Evolutionary conservation across 2,888 invertebrate genomes (phyloP), one percentile per base, ranked within the genome.

Genomic region (Lymantria dispar): DNA sequence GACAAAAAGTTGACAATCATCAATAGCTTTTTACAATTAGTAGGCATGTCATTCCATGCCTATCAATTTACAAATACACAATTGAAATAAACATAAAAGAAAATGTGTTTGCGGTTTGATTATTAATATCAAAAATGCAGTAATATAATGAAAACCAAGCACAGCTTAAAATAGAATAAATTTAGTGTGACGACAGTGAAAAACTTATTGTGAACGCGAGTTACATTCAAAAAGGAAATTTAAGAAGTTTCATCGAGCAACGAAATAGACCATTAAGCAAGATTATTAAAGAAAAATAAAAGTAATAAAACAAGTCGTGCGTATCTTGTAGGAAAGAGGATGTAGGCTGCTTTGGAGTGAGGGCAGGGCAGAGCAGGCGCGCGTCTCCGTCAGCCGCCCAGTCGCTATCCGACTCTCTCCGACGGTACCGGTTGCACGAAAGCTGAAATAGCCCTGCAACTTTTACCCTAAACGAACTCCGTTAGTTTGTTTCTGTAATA

Each of bases 271-370:
- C 81, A 85, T 85, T 83, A 83, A 80, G 83, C 79, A 83, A 80
- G 81, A 85, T 85, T 85, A 87, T 87, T 87, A 84, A 87, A 86
- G 83, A 86, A 87, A 87, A 84, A 87, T 85, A 86, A 85, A 85
- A 85, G 83, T 80, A 85, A 85, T 87, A 83, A 86, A 87, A 85
- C 75, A 82, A 86, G 82, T 80, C 81, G 83, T 85, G 78, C 80
- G 80, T 80, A 81, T 76, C 78, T 72, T 78, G 78, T 76, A 75
- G 71, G 73, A 75, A 72, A 77, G 76, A 76, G 75, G 71, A 74
- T 74, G 68, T 68, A 69, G 68, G 68, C 64, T 52, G 64, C 48
- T 42, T 9, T 58, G 52, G 60, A 72, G 78, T 78, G 78, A 69
- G 75, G 79, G 65, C 54, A 52, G 78, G 74, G 77, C 70, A 74